phyloP scores from a whole-genome alignment of 1,140 invertebrate genomes.

The Aphis gossypii region DNA sequence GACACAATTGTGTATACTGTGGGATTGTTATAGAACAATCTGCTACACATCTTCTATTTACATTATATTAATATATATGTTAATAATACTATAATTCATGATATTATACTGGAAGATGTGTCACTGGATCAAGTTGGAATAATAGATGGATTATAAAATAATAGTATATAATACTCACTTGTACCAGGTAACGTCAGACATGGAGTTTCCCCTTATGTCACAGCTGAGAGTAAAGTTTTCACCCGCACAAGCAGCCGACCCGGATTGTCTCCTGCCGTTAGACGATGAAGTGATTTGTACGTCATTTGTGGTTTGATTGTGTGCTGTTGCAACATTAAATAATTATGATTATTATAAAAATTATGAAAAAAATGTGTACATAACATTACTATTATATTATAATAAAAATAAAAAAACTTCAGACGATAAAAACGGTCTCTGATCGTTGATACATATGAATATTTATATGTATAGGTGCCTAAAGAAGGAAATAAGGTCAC shows the following conservation, averaged over 20 bases:
- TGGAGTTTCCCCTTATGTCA: constrained; percentile 68
- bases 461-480: neutral
- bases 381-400: neutral
- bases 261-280: constrained; percentile 65
- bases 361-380: neutral
- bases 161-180: constrained; percentile 64
- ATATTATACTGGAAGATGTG: too few relatives aligned
- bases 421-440: neutral
- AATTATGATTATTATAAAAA: neutral
- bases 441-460: neutral
- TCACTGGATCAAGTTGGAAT: neutral
- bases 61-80: too few relatives aligned
- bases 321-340: neutral
- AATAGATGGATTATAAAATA: neutral
- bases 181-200: constrained; percentile 71
- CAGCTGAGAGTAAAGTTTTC: constrained; percentile 68
- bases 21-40: too few relatives aligned
- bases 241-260: constrained; percentile 66
- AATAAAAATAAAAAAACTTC: neutral
- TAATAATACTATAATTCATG: too few relatives aligned
- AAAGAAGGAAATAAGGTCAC: neutral
- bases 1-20: neutral
- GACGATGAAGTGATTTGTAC: constrained; percentile 59
- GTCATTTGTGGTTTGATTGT: constrained; percentile 13
- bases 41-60: too few relatives aligned